These are phyloP conservation scores for Ephestia elutella DNA, from an alignment of 1,140 invertebrate species.

Conservation along the genomic window DNA sequence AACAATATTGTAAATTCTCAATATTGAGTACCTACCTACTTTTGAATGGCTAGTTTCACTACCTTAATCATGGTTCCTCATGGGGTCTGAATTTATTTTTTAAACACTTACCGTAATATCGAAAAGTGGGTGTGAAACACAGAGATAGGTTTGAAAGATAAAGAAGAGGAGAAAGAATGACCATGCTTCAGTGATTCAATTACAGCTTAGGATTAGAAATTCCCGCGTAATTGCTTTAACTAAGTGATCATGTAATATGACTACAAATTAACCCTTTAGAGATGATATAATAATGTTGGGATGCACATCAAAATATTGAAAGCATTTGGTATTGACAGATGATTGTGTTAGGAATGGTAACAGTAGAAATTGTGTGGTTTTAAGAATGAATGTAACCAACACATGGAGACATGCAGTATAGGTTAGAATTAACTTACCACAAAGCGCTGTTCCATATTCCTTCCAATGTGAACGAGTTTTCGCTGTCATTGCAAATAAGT, in stretches of 20 bases:
- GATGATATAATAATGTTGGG: background rate
- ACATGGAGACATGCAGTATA: slow-evolving; percentile 38
- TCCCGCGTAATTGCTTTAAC: background rate
- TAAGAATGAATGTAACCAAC: slow-evolving; percentile 12
- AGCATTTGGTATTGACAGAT: background rate
- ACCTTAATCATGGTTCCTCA: too few relatives aligned
- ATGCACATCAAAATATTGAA: background rate
- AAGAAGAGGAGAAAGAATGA: too few relatives aligned
- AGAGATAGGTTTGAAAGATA: too few relatives aligned
- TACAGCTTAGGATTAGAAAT: too few relatives aligned
- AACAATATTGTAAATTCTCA: too few relatives aligned
- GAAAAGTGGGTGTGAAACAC: too few relatives aligned
- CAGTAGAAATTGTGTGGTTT: background rate
- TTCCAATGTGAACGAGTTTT: slow-evolving; percentile 73
- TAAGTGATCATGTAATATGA: too few relatives aligned
- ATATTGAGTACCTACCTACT: too few relatives aligned
- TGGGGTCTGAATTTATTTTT: too few relatives aligned
- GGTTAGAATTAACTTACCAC: slow-evolving; percentile 71
- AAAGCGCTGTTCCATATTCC: slow-evolving; percentile 73
- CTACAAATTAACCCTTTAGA: background rate
- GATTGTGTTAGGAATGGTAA: background rate
- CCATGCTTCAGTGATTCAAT: too few relatives aligned
- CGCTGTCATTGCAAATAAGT: slow-evolving; percentile 59
- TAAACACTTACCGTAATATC: too few relatives aligned
- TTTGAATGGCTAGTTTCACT: too few relatives aligned